Evolutionary conservation across 2,888 invertebrate genomes (phyloP).

Genomic region (Thymelicus sylvestris): DNA sequence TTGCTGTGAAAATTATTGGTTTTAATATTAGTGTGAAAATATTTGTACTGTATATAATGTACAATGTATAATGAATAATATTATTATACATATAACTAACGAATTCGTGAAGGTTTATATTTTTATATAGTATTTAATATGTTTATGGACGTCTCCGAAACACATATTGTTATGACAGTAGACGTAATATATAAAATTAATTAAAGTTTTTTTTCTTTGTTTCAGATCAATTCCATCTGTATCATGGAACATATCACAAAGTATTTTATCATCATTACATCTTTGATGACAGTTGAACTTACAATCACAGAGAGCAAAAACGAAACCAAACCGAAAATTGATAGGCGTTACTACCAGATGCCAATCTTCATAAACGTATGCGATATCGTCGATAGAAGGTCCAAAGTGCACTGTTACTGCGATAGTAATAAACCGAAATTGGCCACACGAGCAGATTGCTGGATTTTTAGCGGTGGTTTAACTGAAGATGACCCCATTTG

Average conservation of each 20-base stretch:
- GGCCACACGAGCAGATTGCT: conserved; percentile 90
- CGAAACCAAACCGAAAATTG: conserved; percentile 66
- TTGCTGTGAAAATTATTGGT: too few species aligned
- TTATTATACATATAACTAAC: too few species aligned
- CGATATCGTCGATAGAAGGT: conserved; percentile 73
- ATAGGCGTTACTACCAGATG: conserved; percentile 66
- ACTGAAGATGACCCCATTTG: conserved; percentile 89
- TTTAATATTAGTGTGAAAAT: too few species aligned
- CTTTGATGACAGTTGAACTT: conserved; percentile 71
- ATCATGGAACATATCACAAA: conserved; percentile 70
- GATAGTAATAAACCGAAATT: conserved; percentile 74
- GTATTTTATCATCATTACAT: conserved; percentile 71
- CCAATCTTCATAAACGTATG: conserved; percentile 77
- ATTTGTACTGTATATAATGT: too few species aligned
- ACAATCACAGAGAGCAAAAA: conserved; percentile 73
- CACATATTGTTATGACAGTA: too few species aligned
- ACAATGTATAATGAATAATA: too few species aligned
- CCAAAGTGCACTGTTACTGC: conserved; percentile 80
- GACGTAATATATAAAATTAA: background rate
- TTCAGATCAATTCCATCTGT: conserved; percentile 53
- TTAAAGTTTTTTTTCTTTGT: conserved; percentile 51
- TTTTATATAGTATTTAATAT: too few species aligned
- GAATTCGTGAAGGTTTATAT: too few species aligned
- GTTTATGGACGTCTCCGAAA: too few species aligned
- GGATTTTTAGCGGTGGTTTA: conserved; percentile 87